A percentile compares a stretch with the other conserved stretches of the same genome.
phyloP scores from a whole-genome alignment of 2,888 invertebrate genomes.

The Acanthosepion lycidas region DNA sequence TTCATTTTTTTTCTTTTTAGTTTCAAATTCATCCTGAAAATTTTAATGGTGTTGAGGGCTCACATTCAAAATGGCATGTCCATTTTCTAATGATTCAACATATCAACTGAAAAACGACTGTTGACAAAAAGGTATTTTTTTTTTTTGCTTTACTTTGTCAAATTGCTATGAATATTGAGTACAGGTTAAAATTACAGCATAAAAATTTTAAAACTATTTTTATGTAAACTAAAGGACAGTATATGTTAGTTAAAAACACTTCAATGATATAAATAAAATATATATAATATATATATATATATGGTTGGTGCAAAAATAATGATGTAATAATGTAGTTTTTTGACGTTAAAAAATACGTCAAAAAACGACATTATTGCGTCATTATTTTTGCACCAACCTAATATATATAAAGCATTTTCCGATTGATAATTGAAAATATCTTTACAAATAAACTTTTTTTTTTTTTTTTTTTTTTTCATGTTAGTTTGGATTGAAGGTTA shows the following conservation, averaged over 20 bases:
- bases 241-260: neutral
- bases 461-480: too few species aligned
- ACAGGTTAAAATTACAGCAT: neutral
- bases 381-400: too few species aligned
- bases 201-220: neutral
- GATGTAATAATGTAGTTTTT: too few species aligned
- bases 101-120: neutral
- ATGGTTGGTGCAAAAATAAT: too few species aligned
- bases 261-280: neutral
- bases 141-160: neutral
- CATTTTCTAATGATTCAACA: neutral
- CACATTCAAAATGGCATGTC: neutral
- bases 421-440: too few species aligned
- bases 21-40: neutral
- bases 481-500: too few species aligned
- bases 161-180: neutral
- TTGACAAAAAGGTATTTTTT: neutral
- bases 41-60: slow-evolving; percentile 15
- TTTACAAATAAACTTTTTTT: too few species aligned
- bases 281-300: too few species aligned
- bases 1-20: neutral
- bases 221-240: neutral
- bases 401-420: too few species aligned
- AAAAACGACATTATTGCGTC: too few species aligned
- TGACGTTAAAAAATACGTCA: too few species aligned